A percentile compares a stretch with the other conserved stretches of the same genome.
phyloP scores from a whole-genome alignment of 1,140 invertebrate species.

The Coelopa frigida region DNA sequence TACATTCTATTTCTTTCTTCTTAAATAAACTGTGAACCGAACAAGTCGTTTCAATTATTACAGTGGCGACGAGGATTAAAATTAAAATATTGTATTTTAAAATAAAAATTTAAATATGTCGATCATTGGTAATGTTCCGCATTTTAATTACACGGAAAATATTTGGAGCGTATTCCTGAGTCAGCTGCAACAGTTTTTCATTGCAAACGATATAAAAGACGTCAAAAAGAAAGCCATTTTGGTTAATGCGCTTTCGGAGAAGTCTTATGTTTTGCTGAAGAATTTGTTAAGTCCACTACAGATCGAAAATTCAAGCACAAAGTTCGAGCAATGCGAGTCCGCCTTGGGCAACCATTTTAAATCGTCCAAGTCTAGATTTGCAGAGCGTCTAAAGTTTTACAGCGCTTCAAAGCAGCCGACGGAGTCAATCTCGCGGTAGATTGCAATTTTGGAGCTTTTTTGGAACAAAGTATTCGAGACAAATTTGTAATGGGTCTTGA shows the following conservation, averaged over 20 bases:
- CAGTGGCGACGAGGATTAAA: too few relatives aligned
- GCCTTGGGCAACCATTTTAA: neutral
- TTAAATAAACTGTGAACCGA: too few relatives aligned
- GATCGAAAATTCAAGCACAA: neutral
- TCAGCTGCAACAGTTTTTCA: conserved; percentile 9
- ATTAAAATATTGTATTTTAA: too few relatives aligned
- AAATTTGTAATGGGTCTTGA: conserved; percentile 20
- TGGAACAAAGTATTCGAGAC: conserved; percentile 20
- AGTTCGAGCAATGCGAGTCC: neutral
- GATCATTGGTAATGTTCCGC: too few relatives aligned
- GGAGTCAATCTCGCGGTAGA: conserved; percentile 19
- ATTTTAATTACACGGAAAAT: too few relatives aligned
- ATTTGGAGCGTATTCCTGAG: neutral
- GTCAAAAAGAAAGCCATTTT: conserved; percentile 11
- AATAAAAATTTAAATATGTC: too few relatives aligned
- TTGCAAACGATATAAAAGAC: conserved; percentile 5
- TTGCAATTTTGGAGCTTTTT: conserved; percentile 19
- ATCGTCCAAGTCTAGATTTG: conserved; percentile 1
- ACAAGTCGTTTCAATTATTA: too few relatives aligned
- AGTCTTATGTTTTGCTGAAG: neutral
- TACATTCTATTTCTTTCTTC: too few relatives aligned
- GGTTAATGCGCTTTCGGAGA: conserved; percentile 4
- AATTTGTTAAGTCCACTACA: conserved; percentile 8
- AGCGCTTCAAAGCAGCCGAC: neutral
- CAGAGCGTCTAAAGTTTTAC: conserved; percentile 11